These are phyloP conservation scores for Oxycera nigricornis DNA, from an alignment of 2,888 invertebrate genomes.

Conservation along the genomic window DNA sequence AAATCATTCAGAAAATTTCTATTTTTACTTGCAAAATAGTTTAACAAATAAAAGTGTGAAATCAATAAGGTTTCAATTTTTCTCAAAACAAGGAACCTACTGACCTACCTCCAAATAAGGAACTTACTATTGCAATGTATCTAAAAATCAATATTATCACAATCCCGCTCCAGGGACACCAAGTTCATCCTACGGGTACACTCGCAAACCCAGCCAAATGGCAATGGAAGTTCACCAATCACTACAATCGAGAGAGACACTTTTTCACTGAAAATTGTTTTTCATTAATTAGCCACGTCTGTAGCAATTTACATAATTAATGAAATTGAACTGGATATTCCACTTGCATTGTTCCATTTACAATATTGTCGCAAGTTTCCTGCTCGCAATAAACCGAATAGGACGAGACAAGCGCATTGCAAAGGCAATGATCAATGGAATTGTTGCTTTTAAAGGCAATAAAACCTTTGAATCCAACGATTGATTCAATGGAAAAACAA, in stretches of 20 bases:
- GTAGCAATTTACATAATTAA: slow-evolving; percentile 30
- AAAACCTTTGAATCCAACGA: slow-evolving; percentile 15
- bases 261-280: slow-evolving; percentile 31
- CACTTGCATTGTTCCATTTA: slow-evolving; percentile 4
- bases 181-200: no score
- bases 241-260: background rate
- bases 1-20: no score
- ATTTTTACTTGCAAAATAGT: no score
- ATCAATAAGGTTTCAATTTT: no score
- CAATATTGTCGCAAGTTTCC: background rate
- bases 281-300: slow-evolving; percentile 27
- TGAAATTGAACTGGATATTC: slow-evolving; percentile 30
- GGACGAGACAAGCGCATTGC: background rate
- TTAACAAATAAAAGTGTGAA: no score
- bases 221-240: no score
- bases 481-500: background rate
- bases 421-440: background rate
- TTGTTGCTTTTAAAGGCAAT: background rate
- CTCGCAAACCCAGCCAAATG: no score
- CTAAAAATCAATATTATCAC: no score
- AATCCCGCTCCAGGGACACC: no score
- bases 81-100: no score
- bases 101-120: no score
- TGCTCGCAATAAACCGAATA: background rate
- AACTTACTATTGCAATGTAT: no score